A percentile compares a stretch with the other conserved stretches of the same genome.
Conservation (phyloP, 2,797 vertebrate species). For the Sciurus vulgaris region DNA sequence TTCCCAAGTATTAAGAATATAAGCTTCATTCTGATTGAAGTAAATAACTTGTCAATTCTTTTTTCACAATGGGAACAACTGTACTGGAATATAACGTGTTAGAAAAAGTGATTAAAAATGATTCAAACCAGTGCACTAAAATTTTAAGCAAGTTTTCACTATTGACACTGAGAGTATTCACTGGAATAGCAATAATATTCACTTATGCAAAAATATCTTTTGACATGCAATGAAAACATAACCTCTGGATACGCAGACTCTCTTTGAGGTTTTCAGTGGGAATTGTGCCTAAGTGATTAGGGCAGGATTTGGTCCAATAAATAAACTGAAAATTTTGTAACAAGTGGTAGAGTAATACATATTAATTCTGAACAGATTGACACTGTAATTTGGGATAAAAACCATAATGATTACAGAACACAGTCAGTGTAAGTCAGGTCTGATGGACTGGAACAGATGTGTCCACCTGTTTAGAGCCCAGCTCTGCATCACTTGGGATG, state of each 20-base stretch:
- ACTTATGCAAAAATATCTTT: slow-evolving; percentile 78
- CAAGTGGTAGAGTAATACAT: slow-evolving; percentile 80
- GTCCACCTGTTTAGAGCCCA: slow-evolving; percentile 87
- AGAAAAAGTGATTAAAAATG: slow-evolving; percentile 72
- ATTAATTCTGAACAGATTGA: slow-evolving; percentile 86
- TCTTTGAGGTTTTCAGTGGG: slow-evolving; percentile 76
- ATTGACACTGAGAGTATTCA: slow-evolving; percentile 54
- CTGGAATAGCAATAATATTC: slow-evolving; percentile 71
- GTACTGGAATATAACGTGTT: slow-evolving; percentile 61
- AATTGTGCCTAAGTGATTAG: slow-evolving; percentile 80
- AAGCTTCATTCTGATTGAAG: slow-evolving; percentile 45
- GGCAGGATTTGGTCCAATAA: slow-evolving; percentile 79
- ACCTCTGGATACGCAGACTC: slow-evolving; percentile 70
- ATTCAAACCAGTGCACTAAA: slow-evolving; percentile 66
- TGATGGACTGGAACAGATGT: slow-evolving; percentile 86
- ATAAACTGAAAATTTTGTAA: slow-evolving; percentile 81
- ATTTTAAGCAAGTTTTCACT: slow-evolving; percentile 65
- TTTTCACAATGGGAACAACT: slow-evolving; percentile 42
- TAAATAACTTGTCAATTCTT: slow-evolving; percentile 66
- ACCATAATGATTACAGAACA: slow-evolving; percentile 85
- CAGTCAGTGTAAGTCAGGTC: slow-evolving; percentile 81
- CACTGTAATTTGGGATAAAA: slow-evolving; percentile 81
- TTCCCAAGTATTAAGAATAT: slow-evolving; percentile 62
- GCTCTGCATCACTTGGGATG: slow-evolving; percentile 77
- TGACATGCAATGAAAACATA: slow-evolving; percentile 66